Evolutionary conservation across 2,113 vertebrate species (phyloP), one percentile per base, ranked within the genome.

Genomic region (Pica pica): DNA sequence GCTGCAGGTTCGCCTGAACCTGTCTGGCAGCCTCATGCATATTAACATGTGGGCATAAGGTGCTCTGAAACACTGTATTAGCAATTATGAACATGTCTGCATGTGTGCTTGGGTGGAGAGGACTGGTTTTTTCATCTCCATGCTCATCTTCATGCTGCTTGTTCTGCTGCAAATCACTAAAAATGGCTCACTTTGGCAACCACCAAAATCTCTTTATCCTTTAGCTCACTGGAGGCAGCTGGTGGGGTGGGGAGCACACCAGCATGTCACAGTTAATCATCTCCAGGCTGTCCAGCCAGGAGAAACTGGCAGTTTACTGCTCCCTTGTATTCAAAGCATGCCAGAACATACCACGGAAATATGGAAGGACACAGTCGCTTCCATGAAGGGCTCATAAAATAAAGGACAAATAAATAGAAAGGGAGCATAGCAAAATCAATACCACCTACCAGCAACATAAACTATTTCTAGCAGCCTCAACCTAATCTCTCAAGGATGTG

Each of bases 371-470:
- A 50, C 10, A 55, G 67, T 55, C 24, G 59, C 28, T 95, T 81
- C 64, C 44, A 20, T 55, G 75, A 68, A 89, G 55, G 67, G 30
- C 71, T 96, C 88, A 77, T 91, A 80, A 93, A 87, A 50, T 63
- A 65, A 86, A 74, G 46, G 74, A 76, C 67, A 94, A 87, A 90
- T 53, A 87, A 63, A 91, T 26, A 86, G 70, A 56, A 93, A 73
- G 33, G 42, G 33, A 94, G 55, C 56, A 52, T 7, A 93, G 75
- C 59, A 90, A 95, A 95, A 94, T 91, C 90, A 69, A 93, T 87
- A 67, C 14, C 57, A 79, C 37, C 50, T 69, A 79, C 47, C 87
- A 90, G 84, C 50, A 69, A 56, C 6, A 18, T 67, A 65, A 83
- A 86, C 57, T 83, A 35, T 88, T 88, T 80, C 87, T 69, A 93